Evolutionary conservation across 2,888 invertebrate species (phyloP).

Genomic region (Trichopoda pennipes): DNA sequence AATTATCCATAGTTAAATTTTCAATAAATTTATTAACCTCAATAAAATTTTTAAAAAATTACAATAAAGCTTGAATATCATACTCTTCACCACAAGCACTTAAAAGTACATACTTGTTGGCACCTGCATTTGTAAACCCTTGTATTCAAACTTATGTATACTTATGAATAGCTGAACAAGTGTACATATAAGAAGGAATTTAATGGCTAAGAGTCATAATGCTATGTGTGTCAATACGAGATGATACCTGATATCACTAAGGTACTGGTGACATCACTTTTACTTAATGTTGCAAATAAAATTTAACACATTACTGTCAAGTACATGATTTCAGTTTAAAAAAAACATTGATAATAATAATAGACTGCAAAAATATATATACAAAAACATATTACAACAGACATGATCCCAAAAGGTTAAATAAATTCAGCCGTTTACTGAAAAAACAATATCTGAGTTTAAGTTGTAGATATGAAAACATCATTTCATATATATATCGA

Average conservation of each 20-base stretch:
- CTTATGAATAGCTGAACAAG: not conserved
- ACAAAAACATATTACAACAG: conserved; percentile 12
- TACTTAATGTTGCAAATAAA: conserved; percentile 57
- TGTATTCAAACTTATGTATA: not conserved
- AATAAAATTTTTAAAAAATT: no score
- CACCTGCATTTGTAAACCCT: not conserved
- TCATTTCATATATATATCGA: not conserved
- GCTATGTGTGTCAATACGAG: conserved; percentile 62
- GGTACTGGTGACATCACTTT: conserved; percentile 64
- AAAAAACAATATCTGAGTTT: not conserved
- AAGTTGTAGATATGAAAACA: conserved; percentile 17
- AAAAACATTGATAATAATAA: conserved; percentile 39
- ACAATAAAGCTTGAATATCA: no score
- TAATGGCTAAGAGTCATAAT: conserved; percentile 55
- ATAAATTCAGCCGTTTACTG: conserved; percentile 38
- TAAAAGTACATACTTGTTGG: not conserved
- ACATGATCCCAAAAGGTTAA: conserved; percentile 58
- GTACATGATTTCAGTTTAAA: conserved; percentile 59
- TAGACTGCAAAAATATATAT: conserved; percentile 7
- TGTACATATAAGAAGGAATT: conserved; percentile 8
- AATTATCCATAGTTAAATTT: conserved; percentile 52
- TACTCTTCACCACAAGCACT: conserved; percentile 34
- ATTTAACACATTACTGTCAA: conserved; percentile 67
- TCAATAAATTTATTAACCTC: conserved; percentile 59
- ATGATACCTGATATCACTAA: conserved; percentile 37